Evolutionary conservation across 2,113 vertebrate species (phyloP).

Genomic region (Toxotes chatareus): DNA sequence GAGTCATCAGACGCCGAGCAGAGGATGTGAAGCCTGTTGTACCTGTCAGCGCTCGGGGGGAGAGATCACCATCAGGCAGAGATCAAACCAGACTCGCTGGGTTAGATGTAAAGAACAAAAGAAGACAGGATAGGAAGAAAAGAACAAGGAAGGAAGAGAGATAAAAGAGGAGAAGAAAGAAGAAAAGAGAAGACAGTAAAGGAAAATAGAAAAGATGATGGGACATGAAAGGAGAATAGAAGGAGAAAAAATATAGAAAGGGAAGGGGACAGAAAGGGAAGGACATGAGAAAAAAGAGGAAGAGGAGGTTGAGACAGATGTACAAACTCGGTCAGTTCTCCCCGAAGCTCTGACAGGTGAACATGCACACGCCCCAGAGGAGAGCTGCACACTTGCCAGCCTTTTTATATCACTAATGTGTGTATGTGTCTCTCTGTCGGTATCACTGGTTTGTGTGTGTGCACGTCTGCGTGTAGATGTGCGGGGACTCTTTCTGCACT

Average conservation of each 20-base stretch:
- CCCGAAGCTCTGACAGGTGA: conserved; percentile 52
- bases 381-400: conserved; percentile 38
- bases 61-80: conserved; percentile 53
- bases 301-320: conserved; percentile 14
- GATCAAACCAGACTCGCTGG: conserved; percentile 58
- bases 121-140: not conserved
- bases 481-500: conserved; percentile 26
- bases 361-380: conserved; percentile 16
- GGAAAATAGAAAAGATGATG: not conserved
- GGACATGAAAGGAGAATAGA: not conserved
- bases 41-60: conserved; percentile 52
- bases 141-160: not conserved
- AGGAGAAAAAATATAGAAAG: not conserved
- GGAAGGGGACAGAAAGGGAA: not conserved
- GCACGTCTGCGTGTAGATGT: not conserved
- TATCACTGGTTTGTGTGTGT: conserved; percentile 13
- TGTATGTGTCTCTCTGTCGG: conserved; percentile 2
- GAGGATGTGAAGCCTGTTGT: conserved; percentile 45
- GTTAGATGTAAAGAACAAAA: conserved; percentile 38
- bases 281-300: not conserved
- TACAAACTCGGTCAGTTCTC: conserved; percentile 38
- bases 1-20: conserved; percentile 35
- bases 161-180: not conserved
- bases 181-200: not conserved
- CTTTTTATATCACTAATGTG: conserved; percentile 1